A percentile compares a stretch with the other conserved stretches of the same genome.
These are phyloP conservation scores for Bradypodion pumilum DNA, from an alignment of 2,797 vertebrate genomes.

Conservation along the genomic window DNA sequence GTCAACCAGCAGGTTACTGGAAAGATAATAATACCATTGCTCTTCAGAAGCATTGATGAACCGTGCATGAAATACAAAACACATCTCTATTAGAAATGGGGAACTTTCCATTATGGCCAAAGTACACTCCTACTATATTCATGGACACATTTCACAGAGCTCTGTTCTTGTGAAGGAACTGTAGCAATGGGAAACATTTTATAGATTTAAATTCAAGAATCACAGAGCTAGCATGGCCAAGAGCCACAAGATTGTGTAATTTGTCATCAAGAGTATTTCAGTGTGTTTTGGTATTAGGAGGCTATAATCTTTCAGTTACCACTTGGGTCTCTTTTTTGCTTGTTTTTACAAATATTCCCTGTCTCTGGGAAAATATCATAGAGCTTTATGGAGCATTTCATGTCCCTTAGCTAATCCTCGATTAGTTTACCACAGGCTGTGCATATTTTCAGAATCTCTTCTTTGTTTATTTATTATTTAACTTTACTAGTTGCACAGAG, in stretches of 20 bases:
- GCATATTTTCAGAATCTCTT: not conserved
- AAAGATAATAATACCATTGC: slow-evolving; percentile 24
- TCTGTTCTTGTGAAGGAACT: not conserved
- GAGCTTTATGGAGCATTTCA: not conserved
- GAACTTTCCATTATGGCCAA: not conserved
- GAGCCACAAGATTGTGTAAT: not conserved
- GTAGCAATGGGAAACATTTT: too few species aligned
- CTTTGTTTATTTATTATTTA: not conserved
- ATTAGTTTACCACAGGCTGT: not conserved
- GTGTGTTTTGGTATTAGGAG: too few species aligned
- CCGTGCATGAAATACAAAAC: not conserved
- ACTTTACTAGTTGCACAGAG: too few species aligned
- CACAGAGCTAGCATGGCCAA: not conserved
- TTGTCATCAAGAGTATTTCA: too few species aligned
- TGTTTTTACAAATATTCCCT: not conserved
- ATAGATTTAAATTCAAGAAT: too few species aligned
- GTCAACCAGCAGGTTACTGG: slow-evolving; percentile 31
- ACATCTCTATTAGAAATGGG: not conserved
- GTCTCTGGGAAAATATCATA: not conserved
- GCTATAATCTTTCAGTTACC: too few species aligned
- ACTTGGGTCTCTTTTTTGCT: too few species aligned
- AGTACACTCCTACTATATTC: not conserved
- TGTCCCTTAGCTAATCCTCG: not conserved
- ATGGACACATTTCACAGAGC: not conserved
- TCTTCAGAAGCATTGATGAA: slow-evolving; percentile 41